These are phyloP conservation scores for Tethya wilhelma DNA, from an alignment of 37 sponge, comb jelly and placozoan species.

Conservation along the genomic window DNA sequence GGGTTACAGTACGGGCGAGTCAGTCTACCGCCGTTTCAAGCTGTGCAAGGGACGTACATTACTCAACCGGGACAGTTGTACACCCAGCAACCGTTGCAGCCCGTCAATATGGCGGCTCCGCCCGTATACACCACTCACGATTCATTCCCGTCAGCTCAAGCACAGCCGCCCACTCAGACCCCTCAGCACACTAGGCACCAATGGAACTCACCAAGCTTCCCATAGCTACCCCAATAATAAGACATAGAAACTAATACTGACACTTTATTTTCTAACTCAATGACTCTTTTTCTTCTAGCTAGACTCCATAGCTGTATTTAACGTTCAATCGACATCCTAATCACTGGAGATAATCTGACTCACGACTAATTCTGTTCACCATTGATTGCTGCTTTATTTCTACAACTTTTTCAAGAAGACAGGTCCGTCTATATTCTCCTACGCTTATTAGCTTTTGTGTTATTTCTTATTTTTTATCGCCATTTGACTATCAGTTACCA, in stretches of 20 bases:
- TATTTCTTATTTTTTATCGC: too few species aligned
- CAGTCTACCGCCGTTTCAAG: not conserved
- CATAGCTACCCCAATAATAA: not conserved
- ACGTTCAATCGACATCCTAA: not conserved
- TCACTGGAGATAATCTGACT: not conserved
- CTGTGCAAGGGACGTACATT: not conserved
- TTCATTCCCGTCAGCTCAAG: not conserved
- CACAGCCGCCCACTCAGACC: constrained; percentile 3
- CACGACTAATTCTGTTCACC: not conserved
- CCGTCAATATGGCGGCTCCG: not conserved
- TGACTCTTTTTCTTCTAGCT: not conserved
- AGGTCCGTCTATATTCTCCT: too few species aligned
- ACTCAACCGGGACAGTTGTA: not conserved
- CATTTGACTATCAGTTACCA: too few species aligned
- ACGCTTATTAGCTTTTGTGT: too few species aligned
- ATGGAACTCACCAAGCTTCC: constrained; percentile 22
- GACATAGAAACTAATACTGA: not conserved
- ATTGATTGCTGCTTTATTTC: not conserved
- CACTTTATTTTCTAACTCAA: not conserved
- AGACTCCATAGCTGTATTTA: not conserved
- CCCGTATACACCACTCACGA: not conserved
- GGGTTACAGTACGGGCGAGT: constrained; percentile 23
- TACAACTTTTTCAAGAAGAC: too few species aligned
- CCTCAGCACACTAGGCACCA: constrained; percentile 11
- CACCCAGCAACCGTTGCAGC: not conserved